Base-by-base conservation (phyloP, 2,797 vertebrate genomes). In the Anas flavirostris region DNA sequence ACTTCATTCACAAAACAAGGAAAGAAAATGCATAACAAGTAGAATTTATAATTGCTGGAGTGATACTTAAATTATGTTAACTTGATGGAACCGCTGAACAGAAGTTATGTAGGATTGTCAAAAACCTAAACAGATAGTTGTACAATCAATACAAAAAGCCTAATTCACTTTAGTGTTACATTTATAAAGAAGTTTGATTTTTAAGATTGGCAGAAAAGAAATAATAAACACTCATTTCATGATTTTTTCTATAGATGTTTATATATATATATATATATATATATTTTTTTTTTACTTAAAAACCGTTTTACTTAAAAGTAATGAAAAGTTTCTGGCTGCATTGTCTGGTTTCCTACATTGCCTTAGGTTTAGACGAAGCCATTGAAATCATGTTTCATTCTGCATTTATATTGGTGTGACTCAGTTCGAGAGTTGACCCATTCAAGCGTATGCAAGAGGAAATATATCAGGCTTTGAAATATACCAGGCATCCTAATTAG, bases 401-500 rank as follows among this genome's bases (percentile, higher is more conserved):
- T 15, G 12, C 22, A n/a, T 84, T 80, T 70, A 31, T 37, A 37
- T 8, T 55, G 44, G 50, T 89, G 18, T 67, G 77, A 86, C 60
- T 0, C 8, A 73, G 39, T 68, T 75, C 31, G 80, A 68, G 22
- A 74, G 88, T 60, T 94, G 53, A 91, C 55, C 44, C 63, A 31
- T 75, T 83, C 78, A 76, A 92, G 48, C 4, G 21, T 16, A 64
- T 39, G 35, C 73, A 90, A 80, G 25, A 60, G 25, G 28, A 96
- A 93, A 88, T 55, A 53, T 3, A 82, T 59, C 53, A 89, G 74
- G 25, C n/a, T 90, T 16, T 19, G 5, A 70, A 78, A 81, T 50
- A 16, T n/a, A 87, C 67, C 64, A 74, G 58, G 55, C 50, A 88
- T 60, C 70, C 33, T 89, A 93, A 95, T 74, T 72, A 91, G 68